Base-by-base conservation (phyloP, 2,797 vertebrate species). In the Intellagama lesueurii region DNA sequence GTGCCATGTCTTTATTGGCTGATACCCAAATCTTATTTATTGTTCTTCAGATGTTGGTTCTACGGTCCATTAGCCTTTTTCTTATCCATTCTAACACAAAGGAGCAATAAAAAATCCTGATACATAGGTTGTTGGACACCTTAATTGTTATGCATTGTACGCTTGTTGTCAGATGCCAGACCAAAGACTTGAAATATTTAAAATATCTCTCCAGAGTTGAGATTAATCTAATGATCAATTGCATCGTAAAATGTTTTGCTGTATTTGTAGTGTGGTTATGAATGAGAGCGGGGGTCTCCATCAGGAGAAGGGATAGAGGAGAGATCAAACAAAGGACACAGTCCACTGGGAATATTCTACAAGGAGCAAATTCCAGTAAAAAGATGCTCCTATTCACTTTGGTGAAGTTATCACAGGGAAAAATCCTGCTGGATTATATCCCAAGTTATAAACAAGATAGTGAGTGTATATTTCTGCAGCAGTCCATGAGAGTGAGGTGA, bases 11-110 rank as follows among this genome's bases (percentile, higher is more conserved):
- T 94, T 91, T 92, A 96, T 94, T 92, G 92, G 91, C 93, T 93
- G 93, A 80, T 92, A 87, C 89, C 89, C 49, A 80, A 94, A 83
- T 94, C 91, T 94, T 89, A 95, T 87, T 95, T 92, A 87, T 92
- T 88, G 79, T 1, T 14, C 88, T 91, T 86, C 76, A 85, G 94
- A 92, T 89, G 89, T 85, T 0, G 0, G 0, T 85, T 93, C 91
- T 14, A 1, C 75, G 87, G 24, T 93, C 86, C 92, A 32, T 22
- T 96, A 81, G 88, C n/a, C n/a, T 79, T 82, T 75, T 91, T 32
- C 88, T 40, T 26, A 9, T 11, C 92, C 49, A 0, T 91, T 87
- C 91, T 93, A 92, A 84, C 75, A 0, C 82, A 35, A 0, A 78
- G 83, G 79, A 81, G 81, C 6, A 60, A 87, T 86, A 76, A 89